Evolutionary conservation across 2,888 invertebrate genomes (phyloP), one percentile per base, ranked within the genome.

Genomic region (Drosophila quinaria): DNA sequence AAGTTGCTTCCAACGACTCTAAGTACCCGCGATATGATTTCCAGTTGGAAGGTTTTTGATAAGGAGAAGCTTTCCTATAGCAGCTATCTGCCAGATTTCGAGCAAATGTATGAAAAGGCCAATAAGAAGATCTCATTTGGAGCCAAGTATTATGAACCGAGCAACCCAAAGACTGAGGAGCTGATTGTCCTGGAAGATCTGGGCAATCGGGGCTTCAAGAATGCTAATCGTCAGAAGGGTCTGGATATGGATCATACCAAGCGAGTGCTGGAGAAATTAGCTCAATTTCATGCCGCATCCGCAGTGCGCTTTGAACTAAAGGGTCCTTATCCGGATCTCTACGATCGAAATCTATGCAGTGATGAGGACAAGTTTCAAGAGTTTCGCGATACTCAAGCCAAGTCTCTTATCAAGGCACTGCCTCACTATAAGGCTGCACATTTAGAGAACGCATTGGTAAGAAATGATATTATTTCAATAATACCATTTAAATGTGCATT

Each of bases 281-380:
- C 94, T 0, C 91, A 91, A 58, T 93, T 94, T 54, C 94, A 94
- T 81, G 93, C 93, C 0, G 90, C 93, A 0, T 93, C 93, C 1
- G 92, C 93, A 0, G 92, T 92, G 0, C 85, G 91, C 41, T 93
- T 92, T 61, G 85, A 90, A 5, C 89, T 69, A 0, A 80, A 90
- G 6, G 91, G 91, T 4, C 56, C 82, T 4, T 91, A 86, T 77
- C 79, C 85, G 0, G 66, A 80, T 0, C 42, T 84, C 1, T 91
- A 89, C 56, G 72, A 81, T 35, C 66, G 89, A 8, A 89, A 70
- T 59, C 67, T 91, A 0, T 81, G 81, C 55, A 78, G 76, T 46
- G 50, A 73, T 0, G 59, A 55, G 4, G 91, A 90, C 44, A 60
- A 67, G 2, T 81, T 78, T 19, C 50, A 54, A 13, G 85, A 78